Conservation (phyloP, 2,113 vertebrate species). For the Microcebus murinus region DNA sequence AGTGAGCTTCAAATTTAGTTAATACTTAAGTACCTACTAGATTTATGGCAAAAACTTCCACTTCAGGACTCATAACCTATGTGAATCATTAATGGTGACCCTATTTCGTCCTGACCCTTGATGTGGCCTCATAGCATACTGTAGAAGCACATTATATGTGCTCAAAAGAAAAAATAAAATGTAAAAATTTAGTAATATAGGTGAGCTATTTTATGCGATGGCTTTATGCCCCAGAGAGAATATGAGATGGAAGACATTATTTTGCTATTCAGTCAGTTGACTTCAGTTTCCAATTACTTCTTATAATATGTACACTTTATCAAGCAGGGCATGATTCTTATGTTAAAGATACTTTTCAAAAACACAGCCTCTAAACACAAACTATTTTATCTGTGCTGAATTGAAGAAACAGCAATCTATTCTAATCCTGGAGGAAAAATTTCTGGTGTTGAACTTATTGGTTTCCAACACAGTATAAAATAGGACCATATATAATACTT, state of each 20-base stretch:
- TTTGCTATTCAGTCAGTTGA: constrained; percentile 31
- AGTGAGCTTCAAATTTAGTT: background rate
- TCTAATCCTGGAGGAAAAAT: constrained; percentile 30
- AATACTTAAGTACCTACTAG: background rate
- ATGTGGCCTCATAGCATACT: background rate
- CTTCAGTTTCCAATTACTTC: constrained; percentile 55
- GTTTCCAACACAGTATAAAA: background rate
- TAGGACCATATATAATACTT: background rate
- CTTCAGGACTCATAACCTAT: background rate
- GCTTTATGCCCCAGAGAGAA: background rate
- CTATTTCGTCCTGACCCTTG: background rate
- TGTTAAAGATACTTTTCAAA: constrained; percentile 59
- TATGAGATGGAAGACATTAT: background rate
- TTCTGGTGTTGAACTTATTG: constrained; percentile 53
- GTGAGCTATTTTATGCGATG: background rate
- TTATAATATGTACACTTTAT: constrained; percentile 34
- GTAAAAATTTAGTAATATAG: background rate
- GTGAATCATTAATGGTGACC: background rate
- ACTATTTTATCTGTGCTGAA: constrained; percentile 57
- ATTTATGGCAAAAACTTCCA: background rate
- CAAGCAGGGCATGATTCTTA: constrained; percentile 33
- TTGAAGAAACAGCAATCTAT: constrained; percentile 51
- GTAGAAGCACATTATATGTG: background rate
- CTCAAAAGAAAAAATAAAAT: constrained; percentile 19
- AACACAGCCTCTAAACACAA: constrained; percentile 45